These are phyloP conservation scores for Rhizomys pruinosus DNA, from an alignment of 2,113 vertebrate genomes.

Conservation along the genomic window DNA sequence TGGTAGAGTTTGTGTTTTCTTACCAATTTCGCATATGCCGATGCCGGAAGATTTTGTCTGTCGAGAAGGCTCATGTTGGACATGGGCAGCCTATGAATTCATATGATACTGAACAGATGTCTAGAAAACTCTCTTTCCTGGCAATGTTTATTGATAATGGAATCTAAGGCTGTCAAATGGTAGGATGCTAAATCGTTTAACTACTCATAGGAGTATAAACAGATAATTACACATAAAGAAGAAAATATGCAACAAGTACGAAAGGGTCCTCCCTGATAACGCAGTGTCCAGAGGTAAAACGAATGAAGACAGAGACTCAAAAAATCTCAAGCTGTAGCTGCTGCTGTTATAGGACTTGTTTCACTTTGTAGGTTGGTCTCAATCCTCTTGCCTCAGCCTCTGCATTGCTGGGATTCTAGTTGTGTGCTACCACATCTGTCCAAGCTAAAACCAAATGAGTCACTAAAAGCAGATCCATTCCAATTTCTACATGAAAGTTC, in stretches of 20 bases:
- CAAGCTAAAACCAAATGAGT: constrained; percentile 14
- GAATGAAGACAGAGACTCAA: not conserved
- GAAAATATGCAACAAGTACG: constrained; percentile 41
- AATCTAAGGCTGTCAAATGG: constrained; percentile 29
- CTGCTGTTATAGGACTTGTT: not conserved
- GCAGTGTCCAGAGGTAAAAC: not conserved
- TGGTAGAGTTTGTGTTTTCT: too few species aligned
- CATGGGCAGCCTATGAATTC: too few species aligned
- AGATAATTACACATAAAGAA: constrained; percentile 38
- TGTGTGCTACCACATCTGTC: not conserved
- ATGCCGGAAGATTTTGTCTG: too few species aligned
- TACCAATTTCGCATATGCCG: too few species aligned
- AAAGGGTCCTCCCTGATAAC: not conserved
- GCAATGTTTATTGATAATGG: not conserved
- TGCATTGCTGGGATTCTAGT: not conserved
- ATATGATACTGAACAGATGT: too few species aligned
- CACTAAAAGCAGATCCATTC: constrained; percentile 60
- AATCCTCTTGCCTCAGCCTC: not conserved
- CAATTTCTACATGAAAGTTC: constrained; percentile 27
- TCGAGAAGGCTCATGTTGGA: too few species aligned
- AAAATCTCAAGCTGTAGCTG: not conserved
- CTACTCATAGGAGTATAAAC: constrained; percentile 34
- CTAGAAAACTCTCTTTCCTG: too few species aligned
- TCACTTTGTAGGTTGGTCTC: not conserved
- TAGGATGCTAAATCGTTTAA: constrained; percentile 14